These are phyloP conservation scores for Brachyopa scutellaris DNA, from an alignment of 2,888 invertebrate genomes.

Conservation along the genomic window DNA sequence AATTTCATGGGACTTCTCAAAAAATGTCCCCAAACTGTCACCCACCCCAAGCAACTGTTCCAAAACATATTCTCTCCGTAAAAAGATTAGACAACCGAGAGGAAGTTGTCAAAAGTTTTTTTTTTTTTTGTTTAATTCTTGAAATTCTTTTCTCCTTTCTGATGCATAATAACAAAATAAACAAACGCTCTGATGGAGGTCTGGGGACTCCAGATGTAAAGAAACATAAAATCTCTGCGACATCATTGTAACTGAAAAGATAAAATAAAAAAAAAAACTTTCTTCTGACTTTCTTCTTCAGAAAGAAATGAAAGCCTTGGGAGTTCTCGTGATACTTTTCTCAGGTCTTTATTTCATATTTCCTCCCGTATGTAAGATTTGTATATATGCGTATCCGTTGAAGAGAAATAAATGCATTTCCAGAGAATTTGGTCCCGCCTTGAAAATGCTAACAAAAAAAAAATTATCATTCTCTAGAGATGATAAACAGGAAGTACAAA, in stretches of 20 bases:
- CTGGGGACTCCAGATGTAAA: conserved; percentile 34
- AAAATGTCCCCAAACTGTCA: no score
- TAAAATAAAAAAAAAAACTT: conserved; percentile 39
- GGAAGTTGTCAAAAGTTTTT: conserved; percentile 35
- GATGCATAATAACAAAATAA: conserved; percentile 24
- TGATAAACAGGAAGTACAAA: conserved; percentile 1
- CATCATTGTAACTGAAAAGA: conserved; percentile 46
- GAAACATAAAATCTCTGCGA: conserved; percentile 31
- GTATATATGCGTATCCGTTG: not conserved
- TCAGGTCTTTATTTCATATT: conserved; percentile 24
- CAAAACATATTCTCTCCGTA: conserved; percentile 12
- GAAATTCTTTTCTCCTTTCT: conserved; percentile 18
- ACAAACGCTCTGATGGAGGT: conserved; percentile 31
- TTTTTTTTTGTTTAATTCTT: conserved; percentile 15
- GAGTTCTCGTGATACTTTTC: conserved; percentile 41
- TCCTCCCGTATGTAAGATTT: not conserved
- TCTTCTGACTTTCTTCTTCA: conserved; percentile 51
- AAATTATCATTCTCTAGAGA: conserved; percentile 15
- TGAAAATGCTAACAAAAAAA: conserved; percentile 5
- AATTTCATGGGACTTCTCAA: not conserved
- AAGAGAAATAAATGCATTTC: conserved; percentile 47
- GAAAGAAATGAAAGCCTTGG: conserved; percentile 53
- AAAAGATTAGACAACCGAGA: conserved; percentile 28
- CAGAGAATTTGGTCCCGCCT: conserved; percentile 9
- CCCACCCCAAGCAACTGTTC: not conserved